These are phyloP conservation scores for Elmis aenea DNA, from an alignment of 2,888 invertebrate species.

Conservation along the genomic window DNA sequence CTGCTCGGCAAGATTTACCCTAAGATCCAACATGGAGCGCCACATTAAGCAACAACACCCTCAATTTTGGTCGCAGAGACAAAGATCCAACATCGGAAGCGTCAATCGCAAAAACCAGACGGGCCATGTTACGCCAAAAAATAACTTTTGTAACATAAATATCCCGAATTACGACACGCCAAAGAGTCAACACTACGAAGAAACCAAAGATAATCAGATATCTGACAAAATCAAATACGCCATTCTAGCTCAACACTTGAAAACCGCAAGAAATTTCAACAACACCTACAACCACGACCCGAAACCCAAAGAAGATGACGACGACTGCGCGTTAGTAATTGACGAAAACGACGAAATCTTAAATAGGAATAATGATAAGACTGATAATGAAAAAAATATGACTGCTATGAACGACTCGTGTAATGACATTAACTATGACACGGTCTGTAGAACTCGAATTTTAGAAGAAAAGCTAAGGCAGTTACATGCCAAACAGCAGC, in stretches of 20 bases:
- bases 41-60: slow-evolving; percentile 94
- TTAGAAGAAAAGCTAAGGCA: slow-evolving; percentile 35
- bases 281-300: slow-evolving; percentile 26
- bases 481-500: slow-evolving; percentile 17
- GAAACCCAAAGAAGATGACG: slow-evolving; percentile 61
- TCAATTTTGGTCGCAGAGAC: slow-evolving; percentile 78
- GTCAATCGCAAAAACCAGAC: slow-evolving; percentile 49
- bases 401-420: slow-evolving; percentile 14
- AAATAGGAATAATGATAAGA: slow-evolving; percentile 25
- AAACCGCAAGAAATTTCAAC: slow-evolving; percentile 30
- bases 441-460: slow-evolving; percentile 24
- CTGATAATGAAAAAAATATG: slow-evolving; percentile 7
- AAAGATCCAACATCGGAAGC: slow-evolving; percentile 55
- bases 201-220: slow-evolving; percentile 41
- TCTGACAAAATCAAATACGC: slow-evolving; percentile 71
- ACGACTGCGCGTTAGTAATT: slow-evolving; percentile 60
- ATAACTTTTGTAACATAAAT: slow-evolving; percentile 34
- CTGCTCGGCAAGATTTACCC: slow-evolving; percentile 84
- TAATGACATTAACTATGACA: no score
- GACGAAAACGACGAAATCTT: slow-evolving; percentile 51
- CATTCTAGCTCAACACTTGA: slow-evolving; percentile 72
- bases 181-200: slow-evolving; percentile 35
- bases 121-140: slow-evolving; percentile 7
- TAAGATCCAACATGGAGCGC: slow-evolving; percentile 91
- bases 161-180: slow-evolving; percentile 38